Conservation (phyloP, 2,888 invertebrate species). For the Ennomos fuscantarius region DNA sequence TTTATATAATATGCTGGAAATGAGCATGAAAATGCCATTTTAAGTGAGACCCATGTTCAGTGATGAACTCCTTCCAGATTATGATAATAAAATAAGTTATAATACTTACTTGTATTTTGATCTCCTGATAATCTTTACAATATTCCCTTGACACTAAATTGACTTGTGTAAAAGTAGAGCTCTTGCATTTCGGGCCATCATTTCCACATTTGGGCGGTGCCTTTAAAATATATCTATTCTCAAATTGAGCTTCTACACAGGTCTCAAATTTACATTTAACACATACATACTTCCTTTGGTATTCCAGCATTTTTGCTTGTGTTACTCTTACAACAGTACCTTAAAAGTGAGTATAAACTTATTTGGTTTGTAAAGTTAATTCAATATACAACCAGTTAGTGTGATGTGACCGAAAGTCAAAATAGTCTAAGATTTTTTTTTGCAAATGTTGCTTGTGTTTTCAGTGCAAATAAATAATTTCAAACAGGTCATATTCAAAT, state of each 20-base stretch:
- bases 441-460: too few relatives aligned
- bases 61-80: too few relatives aligned
- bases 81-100: not conserved
- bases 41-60: too few relatives aligned
- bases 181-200: constrained; percentile 81
- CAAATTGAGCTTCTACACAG: constrained; percentile 88
- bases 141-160: constrained; percentile 85
- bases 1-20: too few relatives aligned
- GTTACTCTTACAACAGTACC: constrained; percentile 93
- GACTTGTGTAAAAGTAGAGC: constrained; percentile 82
- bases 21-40: too few relatives aligned
- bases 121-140: constrained; percentile 93
- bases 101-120: constrained; percentile 89
- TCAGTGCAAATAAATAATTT: too few relatives aligned
- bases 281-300: constrained; percentile 90
- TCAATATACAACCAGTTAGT: too few relatives aligned
- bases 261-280: constrained; percentile 90
- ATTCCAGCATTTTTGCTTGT: constrained; percentile 90
- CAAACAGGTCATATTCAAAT: too few relatives aligned
- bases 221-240: constrained; percentile 85
- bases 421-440: too few relatives aligned
- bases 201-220: constrained; percentile 84
- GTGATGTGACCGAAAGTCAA: too few relatives aligned
- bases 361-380: too few relatives aligned
- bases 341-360: constrained; percentile 45